Base-by-base conservation (phyloP, 2,797 vertebrate species). In the Neopelma chrysocephalum region DNA sequence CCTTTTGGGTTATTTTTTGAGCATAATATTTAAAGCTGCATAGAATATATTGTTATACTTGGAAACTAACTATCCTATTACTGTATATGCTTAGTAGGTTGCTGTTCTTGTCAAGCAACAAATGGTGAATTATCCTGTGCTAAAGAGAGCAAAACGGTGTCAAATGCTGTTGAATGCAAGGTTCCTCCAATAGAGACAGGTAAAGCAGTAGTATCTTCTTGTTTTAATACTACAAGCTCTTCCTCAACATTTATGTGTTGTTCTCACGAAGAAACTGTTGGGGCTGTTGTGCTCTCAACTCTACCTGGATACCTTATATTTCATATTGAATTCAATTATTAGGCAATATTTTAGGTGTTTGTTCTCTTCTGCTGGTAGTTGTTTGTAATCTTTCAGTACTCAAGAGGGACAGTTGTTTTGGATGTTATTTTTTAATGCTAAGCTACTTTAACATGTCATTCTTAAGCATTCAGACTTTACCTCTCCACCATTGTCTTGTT, bases 41-140 rank as follows among this genome's bases (percentile, higher is more conserved):
- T 60, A 31, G 36, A 54, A 42, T 54, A 31, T 57, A 17, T 38
- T 87, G 20, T 80, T 87, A 32, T 23, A 68, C 8, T 29, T 77
- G 11, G 36, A 82, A 83, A 18, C 51, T 90, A 91, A 96, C 56
- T 64, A 0, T 82, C 7, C 18, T 77, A 11, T 97, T 71, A 69
- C 25, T 94, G 29, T 78, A 40, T 69, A 16, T 48, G 4, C 66
- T 26, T 95, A 42, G 91, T 92, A 99, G 99, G 93, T n/a, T 98
- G 98, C 97, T 99, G 99, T 96, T 98, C 98, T 42, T 99, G 98
- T 97, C 97, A 97, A 62, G 69, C 96, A 91, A 95, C 93, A 85
- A 98, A 98, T 64, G 97, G 97, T 92, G 97, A 96, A 66, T 80
- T 98, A 53, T 79, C 89, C 84, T 98, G 98, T 92, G 36, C 95